Base-by-base conservation (phyloP, 2,888 invertebrate species). In the Rutpela maculata region DNA sequence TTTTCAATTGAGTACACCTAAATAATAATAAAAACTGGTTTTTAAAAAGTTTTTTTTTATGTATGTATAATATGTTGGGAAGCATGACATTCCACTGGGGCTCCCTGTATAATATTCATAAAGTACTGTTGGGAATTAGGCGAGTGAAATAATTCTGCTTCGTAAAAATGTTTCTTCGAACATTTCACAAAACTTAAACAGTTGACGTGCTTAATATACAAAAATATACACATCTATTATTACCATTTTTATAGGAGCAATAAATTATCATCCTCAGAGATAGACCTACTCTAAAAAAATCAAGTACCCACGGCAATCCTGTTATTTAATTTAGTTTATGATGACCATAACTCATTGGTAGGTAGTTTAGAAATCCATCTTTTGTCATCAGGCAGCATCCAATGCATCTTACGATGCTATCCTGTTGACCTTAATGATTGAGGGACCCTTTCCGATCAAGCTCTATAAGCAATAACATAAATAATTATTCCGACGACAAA, bases 341-440 rank as follows among this genome's bases (percentile, higher is more conserved):
- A 55, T 68, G 55, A 55, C 26, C 67, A 55, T 68, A 68, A 68
- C 31, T 68, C 56, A 68, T 55, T 22, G 26, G 31, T 26, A 26
- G 67, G 62, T 62, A 62, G 62, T 50, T 57, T 31, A 35, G 56
- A 69, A 57, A 69, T 69, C 17, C 22, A 17, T 69, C 69, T 31
- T 69, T 57, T 35, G 55, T 57, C 59, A 38, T 56, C 26, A 26
- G 26, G 55, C 69, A 19, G 59, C 26, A 35, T 57, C 31, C 38
- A 65, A 35, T 17, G 59, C 18, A 69, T n/a, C 18, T 62, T 62
- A 31, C 62, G 31, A 62, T 18, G 69, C 69, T 22, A 43, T 62
- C 43, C 38, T 62, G 50, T 70, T 70, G 60, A 60, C 70, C 57
- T 60, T 60, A 70, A 70, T 60, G 70, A 70, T 70, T 70, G 60